phyloP scores from a whole-genome alignment of 2,888 invertebrate genomes.

The Melinaea marsaeus region DNA sequence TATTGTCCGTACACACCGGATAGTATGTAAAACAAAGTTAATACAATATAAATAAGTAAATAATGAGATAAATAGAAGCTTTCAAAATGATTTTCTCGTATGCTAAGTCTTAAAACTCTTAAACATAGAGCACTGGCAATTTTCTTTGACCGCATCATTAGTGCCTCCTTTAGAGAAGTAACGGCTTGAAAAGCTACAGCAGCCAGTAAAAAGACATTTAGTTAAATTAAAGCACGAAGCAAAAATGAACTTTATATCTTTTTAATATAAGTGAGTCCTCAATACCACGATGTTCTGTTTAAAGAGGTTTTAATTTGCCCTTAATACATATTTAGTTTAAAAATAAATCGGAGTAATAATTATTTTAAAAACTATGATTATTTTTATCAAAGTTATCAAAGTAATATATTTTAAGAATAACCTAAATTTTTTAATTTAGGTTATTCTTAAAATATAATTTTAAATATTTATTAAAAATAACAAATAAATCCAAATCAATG shows the following conservation, averaged over 20 bases:
- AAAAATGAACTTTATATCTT: neutral
- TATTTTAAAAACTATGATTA: neutral
- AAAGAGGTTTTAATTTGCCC: conserved; percentile 19
- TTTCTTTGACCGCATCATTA: conserved; percentile 17
- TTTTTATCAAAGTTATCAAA: neutral
- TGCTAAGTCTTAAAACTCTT: too few species aligned
- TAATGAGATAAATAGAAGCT: too few species aligned
- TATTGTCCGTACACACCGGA: neutral
- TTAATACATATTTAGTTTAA: conserved; percentile 18
- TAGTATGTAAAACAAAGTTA: too few species aligned
- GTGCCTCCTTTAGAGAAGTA: conserved; percentile 14
- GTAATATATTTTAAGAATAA: too few species aligned
- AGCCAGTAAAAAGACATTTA: conserved; percentile 11
- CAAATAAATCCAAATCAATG: too few species aligned
- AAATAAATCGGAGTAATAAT: conserved; percentile 9
- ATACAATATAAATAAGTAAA: too few species aligned
- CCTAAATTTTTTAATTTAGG: too few species aligned
- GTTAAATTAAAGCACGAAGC: neutral
- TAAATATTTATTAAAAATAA: too few species aligned
- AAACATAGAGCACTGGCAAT: neutral
- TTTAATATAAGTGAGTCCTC: neutral
- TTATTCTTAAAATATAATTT: too few species aligned
- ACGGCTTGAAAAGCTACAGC: conserved; percentile 11
- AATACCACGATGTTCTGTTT: neutral
- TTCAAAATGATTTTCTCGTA: too few species aligned